Conservation (phyloP, 30 jellyfish, hydroid and myxozoan species). For the Aurelia coerulea region DNA sequence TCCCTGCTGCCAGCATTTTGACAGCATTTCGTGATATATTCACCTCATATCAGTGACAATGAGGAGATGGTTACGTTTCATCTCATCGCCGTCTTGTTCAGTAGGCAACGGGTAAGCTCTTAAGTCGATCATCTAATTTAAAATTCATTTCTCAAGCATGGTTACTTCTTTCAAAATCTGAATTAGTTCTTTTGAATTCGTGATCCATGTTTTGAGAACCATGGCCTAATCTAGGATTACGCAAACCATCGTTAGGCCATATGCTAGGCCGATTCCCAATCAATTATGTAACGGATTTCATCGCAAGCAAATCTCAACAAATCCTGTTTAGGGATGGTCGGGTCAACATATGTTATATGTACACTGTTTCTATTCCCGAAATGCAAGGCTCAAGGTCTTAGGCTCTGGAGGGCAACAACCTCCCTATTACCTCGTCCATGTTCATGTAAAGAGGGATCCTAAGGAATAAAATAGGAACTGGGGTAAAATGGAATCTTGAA, state of each 20-base stretch:
- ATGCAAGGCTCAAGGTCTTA: background rate
- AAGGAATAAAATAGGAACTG: too few species aligned
- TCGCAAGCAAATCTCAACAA: slow-evolving; percentile 11
- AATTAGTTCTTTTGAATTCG: slow-evolving; percentile 20
- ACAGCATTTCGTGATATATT: background rate
- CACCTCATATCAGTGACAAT: background rate
- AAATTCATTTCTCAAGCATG: too few species aligned
- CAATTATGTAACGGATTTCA: slow-evolving; percentile 18
- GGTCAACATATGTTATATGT: slow-evolving; percentile 50
- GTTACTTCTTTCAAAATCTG: slow-evolving; percentile 11
- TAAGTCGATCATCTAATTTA: too few species aligned
- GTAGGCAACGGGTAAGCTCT: slow-evolving; percentile 1
- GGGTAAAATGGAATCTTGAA: too few species aligned
- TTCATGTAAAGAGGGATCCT: too few species aligned
- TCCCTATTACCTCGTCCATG: too few species aligned
- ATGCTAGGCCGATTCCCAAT: slow-evolving; percentile 15
- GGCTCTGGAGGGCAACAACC: too few species aligned
- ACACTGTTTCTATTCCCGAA: background rate
- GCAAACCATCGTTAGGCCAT: slow-evolving; percentile 42
- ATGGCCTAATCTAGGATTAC: slow-evolving; percentile 21
- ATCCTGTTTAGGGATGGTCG: slow-evolving; percentile 33
- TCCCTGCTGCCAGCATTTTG: too few species aligned
- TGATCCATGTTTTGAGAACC: slow-evolving; percentile 44
- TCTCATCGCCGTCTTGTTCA: background rate
- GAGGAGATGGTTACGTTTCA: background rate